Evolutionary conservation across 2,797 vertebrate species (phyloP).

Genomic region (Mormyrus hasselquistii): DNA sequence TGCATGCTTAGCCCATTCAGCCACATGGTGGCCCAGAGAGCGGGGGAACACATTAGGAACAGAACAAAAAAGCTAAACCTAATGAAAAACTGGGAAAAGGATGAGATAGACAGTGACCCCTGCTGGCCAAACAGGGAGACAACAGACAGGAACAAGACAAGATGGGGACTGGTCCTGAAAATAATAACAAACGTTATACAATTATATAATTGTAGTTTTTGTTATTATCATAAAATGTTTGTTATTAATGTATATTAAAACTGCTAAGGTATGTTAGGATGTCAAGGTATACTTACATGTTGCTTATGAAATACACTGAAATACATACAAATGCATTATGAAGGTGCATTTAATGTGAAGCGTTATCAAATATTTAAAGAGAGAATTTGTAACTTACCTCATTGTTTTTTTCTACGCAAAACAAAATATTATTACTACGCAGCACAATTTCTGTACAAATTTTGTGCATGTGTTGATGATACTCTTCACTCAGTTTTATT

Average conservation of each 20-base stretch:
- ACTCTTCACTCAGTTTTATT: neutral
- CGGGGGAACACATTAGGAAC: neutral
- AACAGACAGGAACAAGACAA: neutral
- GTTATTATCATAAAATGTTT: neutral
- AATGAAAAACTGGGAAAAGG: neutral
- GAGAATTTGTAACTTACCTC: neutral
- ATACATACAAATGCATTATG: neutral
- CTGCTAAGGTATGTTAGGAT: neutral
- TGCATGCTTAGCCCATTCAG: neutral
- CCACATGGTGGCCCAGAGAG: neutral
- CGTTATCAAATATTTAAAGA: neutral
- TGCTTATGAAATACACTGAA: neutral
- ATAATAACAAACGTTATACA: neutral
- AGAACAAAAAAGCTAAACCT: neutral
- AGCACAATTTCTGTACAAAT: neutral
- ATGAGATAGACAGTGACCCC: neutral
- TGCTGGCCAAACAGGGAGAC: neutral
- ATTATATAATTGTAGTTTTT: neutral
- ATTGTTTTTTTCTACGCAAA: neutral
- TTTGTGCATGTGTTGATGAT: neutral
- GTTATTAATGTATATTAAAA: neutral
- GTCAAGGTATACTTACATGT: neutral
- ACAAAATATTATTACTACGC: neutral
- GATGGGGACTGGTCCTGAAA: neutral
- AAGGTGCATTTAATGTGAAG: neutral